Percentiles rank a stretch among this genome's conserved stretches.
phyloP scores from a whole-genome alignment of 2,113 vertebrate species.

The Phrynocephalus versicolor region DNA sequence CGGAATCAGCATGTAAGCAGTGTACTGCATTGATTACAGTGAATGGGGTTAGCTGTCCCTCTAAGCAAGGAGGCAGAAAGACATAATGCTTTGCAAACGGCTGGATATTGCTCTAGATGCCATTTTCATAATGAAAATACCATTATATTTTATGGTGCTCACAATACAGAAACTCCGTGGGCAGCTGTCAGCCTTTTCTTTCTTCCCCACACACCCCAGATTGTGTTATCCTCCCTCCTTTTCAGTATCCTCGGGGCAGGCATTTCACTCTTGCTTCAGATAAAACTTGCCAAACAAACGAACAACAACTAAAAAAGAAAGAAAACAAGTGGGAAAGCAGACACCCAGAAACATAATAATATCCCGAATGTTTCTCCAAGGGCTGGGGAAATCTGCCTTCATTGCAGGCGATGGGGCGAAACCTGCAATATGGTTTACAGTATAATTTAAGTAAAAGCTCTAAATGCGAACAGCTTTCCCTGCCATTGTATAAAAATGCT shows the following conservation, averaged over 20 bases:
- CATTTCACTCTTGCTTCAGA: not conserved
- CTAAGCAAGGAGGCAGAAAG: not conserved
- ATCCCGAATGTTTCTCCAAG: not conserved
- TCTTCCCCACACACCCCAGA: not conserved
- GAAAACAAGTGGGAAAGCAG: not conserved
- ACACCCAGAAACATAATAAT: not conserved
- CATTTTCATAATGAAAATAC: constrained; percentile 54
- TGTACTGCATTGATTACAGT: not conserved
- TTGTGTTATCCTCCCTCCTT: constrained; percentile 3
- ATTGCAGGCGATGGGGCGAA: not conserved
- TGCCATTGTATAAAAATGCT: not conserved
- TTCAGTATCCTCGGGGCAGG: not conserved
- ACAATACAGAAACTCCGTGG: constrained; percentile 5
- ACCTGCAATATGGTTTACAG: not conserved
- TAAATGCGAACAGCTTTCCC: not conserved
- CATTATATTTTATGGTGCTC: constrained; percentile 33
- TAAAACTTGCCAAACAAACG: constrained; percentile 16
- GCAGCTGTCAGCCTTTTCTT: constrained; percentile 33
- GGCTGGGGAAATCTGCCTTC: not conserved
- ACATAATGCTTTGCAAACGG: constrained; percentile 21
- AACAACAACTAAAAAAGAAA: not conserved
- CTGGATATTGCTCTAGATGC: not conserved
- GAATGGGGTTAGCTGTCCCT: not conserved
- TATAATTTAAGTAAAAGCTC: not conserved
- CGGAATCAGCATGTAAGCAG: not conserved